A percentile compares a stretch with the other conserved stretches of the same genome.
Conservation (phyloP, 2,888 invertebrate genomes). For the Troides helena region DNA sequence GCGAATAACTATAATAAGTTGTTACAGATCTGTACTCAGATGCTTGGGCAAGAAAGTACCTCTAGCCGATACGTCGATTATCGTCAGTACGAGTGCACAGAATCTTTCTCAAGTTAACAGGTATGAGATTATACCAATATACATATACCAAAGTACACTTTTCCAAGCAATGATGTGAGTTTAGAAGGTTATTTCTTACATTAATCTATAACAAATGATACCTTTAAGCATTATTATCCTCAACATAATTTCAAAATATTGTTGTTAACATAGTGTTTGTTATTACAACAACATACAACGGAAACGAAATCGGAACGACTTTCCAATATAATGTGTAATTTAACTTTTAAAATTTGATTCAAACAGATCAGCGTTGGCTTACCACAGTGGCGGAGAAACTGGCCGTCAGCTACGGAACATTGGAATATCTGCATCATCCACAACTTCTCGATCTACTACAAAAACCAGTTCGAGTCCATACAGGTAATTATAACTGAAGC, state of each 20-base stretch:
- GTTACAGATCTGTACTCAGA: constrained; percentile 83
- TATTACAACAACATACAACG: too few species aligned
- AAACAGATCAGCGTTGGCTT: constrained; percentile 88
- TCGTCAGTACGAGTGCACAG: constrained; percentile 87
- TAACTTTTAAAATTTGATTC: constrained; percentile 25
- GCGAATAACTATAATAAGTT: neutral
- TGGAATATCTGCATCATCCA: constrained; percentile 96
- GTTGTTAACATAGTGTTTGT: neutral
- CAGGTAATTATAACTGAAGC: constrained; percentile 74
- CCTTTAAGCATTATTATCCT: neutral
- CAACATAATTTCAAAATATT: neutral
- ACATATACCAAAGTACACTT: neutral
- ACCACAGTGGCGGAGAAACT: constrained; percentile 82
- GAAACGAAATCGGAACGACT: too few species aligned
- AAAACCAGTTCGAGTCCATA: constrained; percentile 97
- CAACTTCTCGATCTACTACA: constrained; percentile 95
- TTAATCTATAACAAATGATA: neutral
- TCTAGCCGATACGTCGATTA: constrained; percentile 86
- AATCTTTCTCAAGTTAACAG: constrained; percentile 83
- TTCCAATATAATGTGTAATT: neutral
- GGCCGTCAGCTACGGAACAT: constrained; percentile 83
- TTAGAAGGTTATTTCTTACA: neutral
- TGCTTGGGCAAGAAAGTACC: constrained; percentile 92
- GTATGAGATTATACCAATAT: constrained; percentile 44
- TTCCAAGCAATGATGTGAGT: too few species aligned